Base-by-base conservation (phyloP, 2,113 vertebrate genomes). In the Plotosus lineatus region DNA sequence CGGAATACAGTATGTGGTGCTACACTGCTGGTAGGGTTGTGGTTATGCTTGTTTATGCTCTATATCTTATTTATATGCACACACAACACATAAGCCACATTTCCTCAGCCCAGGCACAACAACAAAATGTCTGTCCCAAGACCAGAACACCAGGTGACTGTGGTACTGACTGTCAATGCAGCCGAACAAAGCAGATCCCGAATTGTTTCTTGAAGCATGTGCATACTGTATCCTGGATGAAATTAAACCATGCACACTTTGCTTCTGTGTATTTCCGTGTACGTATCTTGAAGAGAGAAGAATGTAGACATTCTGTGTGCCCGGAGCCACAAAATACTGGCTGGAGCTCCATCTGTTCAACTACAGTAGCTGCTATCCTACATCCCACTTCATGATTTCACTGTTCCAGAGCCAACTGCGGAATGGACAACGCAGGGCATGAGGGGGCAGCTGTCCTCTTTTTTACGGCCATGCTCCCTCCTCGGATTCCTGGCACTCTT, bases 401-500 rank as follows among this genome's bases (percentile, higher is more conserved):
- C 63, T 77, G 50, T 85, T 78, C 38, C 40, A 21, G 72, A 82
- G 74, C 79, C 73, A 83, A 79, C 48, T 61, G 51, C 56, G 42
- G 75, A 78, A 69, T 48, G 74, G 77, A 78, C 66, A 76, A 68
- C 28, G 38, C 28, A 48, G 15, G 19, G 26, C 75, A 65, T 75
- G 55, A 79, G n/a, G 55, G 81, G 83, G 80, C 86, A 86, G 86
- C 82, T 87, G 86, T 83, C 85, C 75, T 74, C 63, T 63, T 55
- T 15, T 23, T 72, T 75, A 73, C 36, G 44, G 65, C 72, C 31
- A 77, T 81, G 44, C 72, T 66, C 33, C 44, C 79, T 10, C 74
- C 75, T 85, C 76, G 80, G 73, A 88, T 89, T 89, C 87, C 44
- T 87, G 88, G 86, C 88, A 87, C 28, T 65, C 23, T 79, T 7